These are phyloP conservation scores for Centroberyx gerrardi DNA, from an alignment of 2,797 vertebrate genomes.

Conservation along the genomic window DNA sequence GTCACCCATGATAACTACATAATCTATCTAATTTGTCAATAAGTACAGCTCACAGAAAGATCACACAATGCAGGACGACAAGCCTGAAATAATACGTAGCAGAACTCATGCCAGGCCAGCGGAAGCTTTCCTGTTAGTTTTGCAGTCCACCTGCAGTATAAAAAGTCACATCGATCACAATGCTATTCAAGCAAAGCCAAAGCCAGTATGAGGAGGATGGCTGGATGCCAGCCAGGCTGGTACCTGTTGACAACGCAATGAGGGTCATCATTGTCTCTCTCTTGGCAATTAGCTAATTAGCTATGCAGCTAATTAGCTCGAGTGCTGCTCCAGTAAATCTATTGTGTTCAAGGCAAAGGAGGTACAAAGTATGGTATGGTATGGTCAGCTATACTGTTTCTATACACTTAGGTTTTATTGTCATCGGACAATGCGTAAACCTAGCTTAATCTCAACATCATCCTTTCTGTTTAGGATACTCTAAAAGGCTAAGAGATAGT, in stretches of 20 bases:
- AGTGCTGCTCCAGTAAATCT: conserved; percentile 62
- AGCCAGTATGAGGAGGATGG: conserved; percentile 6
- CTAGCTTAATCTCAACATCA: background rate
- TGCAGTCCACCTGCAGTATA: conserved; percentile 23
- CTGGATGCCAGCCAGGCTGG: conserved; percentile 14
- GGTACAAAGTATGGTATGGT: conserved; percentile 25
- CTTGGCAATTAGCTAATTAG: conserved; percentile 68
- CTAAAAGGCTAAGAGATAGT: conserved; percentile 11
- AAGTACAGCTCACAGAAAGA: conserved; percentile 19
- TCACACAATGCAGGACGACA: conserved; percentile 1
- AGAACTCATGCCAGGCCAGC: conserved; percentile 6
- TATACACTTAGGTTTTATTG: background rate
- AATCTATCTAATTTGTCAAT: conserved; percentile 16
- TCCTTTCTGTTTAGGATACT: background rate
- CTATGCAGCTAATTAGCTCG: conserved; percentile 57
- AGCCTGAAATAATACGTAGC: conserved; percentile 25
- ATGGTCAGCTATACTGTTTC: conserved; percentile 39
- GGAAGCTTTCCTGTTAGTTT: conserved; percentile 29
- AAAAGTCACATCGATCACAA: conserved; percentile 41
- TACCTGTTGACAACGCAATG: conserved; percentile 60
- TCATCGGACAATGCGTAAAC: background rate
- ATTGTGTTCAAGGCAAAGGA: conserved; percentile 40
- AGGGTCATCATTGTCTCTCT: conserved; percentile 53
- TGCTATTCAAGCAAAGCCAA: conserved; percentile 36
- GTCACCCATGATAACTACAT: background rate